Percentiles rank a stretch among this genome's conserved stretches.
These are phyloP conservation scores for Zaprionus tsacasi DNA, from an alignment of 1,140 invertebrate genomes.

Conservation along the genomic window DNA sequence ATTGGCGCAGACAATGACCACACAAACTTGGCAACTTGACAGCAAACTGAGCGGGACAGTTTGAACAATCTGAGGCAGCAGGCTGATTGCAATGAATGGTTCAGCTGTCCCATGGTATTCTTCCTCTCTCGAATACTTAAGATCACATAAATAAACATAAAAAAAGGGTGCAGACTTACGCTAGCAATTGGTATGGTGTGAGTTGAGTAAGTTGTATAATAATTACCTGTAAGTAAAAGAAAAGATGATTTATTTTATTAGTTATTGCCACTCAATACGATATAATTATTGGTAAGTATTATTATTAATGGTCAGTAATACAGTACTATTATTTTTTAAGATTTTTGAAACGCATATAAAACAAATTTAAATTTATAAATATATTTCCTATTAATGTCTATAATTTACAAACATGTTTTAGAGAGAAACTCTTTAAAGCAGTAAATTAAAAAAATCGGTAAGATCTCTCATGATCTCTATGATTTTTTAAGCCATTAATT, in stretches of 20 bases:
- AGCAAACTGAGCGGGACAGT: neutral
- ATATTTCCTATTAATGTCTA: no score
- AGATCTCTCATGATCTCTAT: no score
- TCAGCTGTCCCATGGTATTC: neutral
- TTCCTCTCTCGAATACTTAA: neutral
- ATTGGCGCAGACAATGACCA: constrained; percentile 46
- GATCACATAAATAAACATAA: constrained; percentile 1
- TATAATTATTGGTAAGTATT: no score
- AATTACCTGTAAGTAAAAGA: constrained; percentile 34
- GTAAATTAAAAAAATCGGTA: no score
- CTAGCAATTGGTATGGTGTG: neutral
- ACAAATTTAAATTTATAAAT: no score
- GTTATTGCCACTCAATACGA: neutral
- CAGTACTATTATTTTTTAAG: neutral
- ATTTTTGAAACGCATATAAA: neutral
- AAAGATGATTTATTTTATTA: neutral
- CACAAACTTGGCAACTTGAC: constrained; percentile 9
- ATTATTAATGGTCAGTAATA: no score
- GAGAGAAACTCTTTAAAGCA: no score
- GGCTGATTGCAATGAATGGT: constrained; percentile 61
- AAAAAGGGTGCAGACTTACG: constrained; percentile 17
- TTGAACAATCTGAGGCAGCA: constrained; percentile 8
- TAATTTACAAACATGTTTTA: no score
- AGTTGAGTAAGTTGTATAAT: neutral
- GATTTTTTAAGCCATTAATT: no score